phyloP scores from a whole-genome alignment of 2,113 vertebrate genomes.

The Prionailurus bengalensis region DNA sequence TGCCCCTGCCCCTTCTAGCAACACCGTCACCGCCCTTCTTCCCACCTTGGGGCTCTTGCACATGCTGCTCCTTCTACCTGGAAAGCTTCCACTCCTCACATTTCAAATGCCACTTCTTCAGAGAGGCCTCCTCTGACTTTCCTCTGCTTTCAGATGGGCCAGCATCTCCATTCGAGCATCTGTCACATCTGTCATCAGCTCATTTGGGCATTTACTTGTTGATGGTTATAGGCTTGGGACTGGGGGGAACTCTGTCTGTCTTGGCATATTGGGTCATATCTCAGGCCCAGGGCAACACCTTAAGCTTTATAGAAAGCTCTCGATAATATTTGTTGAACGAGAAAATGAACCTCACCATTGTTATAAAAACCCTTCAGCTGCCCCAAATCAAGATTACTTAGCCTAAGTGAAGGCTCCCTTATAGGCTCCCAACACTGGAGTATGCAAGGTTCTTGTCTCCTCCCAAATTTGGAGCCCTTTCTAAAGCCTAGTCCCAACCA shows the following conservation, averaged over 20 bases:
- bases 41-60: background rate
- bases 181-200: background rate
- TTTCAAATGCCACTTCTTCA: background rate
- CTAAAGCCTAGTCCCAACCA: background rate
- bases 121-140: background rate
- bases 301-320: background rate
- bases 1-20: background rate
- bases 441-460: background rate
- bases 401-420: background rate
- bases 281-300: background rate
- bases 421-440: background rate
- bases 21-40: background rate
- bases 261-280: background rate
- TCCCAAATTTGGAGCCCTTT: background rate
- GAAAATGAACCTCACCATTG: conserved; percentile 32
- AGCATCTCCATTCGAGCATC: background rate
- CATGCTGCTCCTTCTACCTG: background rate
- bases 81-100: background rate
- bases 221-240: background rate
- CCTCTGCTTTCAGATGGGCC: background rate
- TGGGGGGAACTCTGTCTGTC: conserved; percentile 20
- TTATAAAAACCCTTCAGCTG: background rate
- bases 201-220: background rate
- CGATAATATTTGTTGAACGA: background rate
- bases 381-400: background rate